Conservation (phyloP, 1,140 invertebrate species). For the Eulimnadia texana region DNA sequence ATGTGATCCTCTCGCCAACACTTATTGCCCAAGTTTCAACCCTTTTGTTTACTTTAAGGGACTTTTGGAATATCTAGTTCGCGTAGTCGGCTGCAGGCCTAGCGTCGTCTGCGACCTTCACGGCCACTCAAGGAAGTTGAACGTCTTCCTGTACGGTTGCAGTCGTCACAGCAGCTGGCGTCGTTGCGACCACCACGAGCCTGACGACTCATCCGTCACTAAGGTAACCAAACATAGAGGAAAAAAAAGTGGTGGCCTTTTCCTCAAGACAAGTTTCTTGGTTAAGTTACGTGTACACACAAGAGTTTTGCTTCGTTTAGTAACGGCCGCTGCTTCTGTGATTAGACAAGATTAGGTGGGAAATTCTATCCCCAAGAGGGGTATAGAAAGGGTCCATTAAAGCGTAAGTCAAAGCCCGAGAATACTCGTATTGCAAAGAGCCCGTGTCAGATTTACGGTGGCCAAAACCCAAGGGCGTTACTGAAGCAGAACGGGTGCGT, state of each 20-base stretch:
- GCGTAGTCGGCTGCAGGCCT: conserved; percentile 41
- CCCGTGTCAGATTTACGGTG: too few relatives aligned
- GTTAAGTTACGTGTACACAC: not conserved
- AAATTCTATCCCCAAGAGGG: too few relatives aligned
- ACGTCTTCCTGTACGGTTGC: conserved; percentile 79
- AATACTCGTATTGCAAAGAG: too few relatives aligned
- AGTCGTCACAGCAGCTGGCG: conserved; percentile 37
- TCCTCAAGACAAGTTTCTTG: not conserved
- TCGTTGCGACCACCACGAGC: not conserved
- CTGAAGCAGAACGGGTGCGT: too few relatives aligned
- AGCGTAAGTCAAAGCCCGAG: too few relatives aligned
- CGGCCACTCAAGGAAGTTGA: conserved; percentile 74
- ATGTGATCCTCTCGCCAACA: too few relatives aligned
- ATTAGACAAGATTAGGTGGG: not conserved
- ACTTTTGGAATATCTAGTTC: conserved; percentile 44
- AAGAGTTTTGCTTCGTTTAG: not conserved
- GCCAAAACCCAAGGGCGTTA: too few relatives aligned
- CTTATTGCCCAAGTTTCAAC: conserved; percentile 8
- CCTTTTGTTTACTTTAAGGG: conserved; percentile 29
- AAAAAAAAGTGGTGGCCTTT: not conserved
- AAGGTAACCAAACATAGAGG: not conserved
- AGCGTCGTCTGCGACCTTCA: conserved; percentile 77
- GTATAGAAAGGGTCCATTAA: too few relatives aligned
- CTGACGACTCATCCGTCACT: not conserved
- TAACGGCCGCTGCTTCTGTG: not conserved